Conservation (phyloP, 2,888 invertebrate genomes). For the Drosophila parthenogenetica region DNA sequence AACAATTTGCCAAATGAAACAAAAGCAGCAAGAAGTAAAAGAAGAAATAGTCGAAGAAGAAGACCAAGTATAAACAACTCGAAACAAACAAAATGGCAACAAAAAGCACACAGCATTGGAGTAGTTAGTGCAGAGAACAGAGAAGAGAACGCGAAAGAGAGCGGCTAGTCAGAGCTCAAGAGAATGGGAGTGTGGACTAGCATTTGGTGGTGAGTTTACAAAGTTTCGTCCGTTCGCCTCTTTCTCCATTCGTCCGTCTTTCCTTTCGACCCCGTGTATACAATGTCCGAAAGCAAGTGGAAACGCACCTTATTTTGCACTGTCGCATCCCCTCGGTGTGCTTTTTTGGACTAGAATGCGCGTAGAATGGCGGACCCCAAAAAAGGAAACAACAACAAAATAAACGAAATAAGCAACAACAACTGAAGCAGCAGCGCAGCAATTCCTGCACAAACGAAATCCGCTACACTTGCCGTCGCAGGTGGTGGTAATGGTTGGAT, state of each 20-base stretch:
- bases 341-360: conserved; percentile 49
- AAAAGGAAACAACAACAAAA: conserved; percentile 30
- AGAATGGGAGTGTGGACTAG: conserved; percentile 11
- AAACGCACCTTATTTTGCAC: conserved; percentile 56
- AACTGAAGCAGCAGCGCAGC: conserved; percentile 16
- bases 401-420: conserved; percentile 26
- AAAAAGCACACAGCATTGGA: conserved; percentile 8
- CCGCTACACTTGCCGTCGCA: conserved; percentile 64
- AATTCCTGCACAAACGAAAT: conserved; percentile 70
- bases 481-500: conserved; percentile 3
- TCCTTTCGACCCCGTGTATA: no score
- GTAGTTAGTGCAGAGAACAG: not conserved
- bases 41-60: not conserved
- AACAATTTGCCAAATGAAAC: conserved; percentile 54
- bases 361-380: conserved; percentile 57
- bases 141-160: conserved; percentile 3
- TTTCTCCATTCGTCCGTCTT: conserved; percentile 7
- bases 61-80: no score
- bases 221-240: conserved; percentile 42
- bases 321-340: conserved; percentile 34
- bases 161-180: not conserved
- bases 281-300: conserved; percentile 27
- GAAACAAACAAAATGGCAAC: conserved; percentile 16
- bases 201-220: conserved; percentile 69
- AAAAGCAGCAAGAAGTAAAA: conserved; percentile 15